These are phyloP conservation scores for Dicyrtomina minuta DNA, from an alignment of 2,888 invertebrate species.

Conservation along the genomic window DNA sequence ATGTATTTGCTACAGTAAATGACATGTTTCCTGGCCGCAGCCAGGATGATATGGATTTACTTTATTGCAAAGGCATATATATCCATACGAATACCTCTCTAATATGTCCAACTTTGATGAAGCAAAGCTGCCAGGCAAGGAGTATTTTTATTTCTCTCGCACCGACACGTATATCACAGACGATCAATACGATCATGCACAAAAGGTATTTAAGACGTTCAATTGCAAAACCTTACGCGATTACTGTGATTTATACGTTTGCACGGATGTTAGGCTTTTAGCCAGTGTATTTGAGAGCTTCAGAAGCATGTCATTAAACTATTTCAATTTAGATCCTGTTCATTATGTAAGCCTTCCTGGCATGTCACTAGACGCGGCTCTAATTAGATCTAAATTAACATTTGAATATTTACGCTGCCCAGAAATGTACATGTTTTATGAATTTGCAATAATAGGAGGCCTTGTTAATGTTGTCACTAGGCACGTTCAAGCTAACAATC, in stretches of 20 bases:
- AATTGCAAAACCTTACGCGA: conserved; percentile 50
- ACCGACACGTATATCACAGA: conserved; percentile 31
- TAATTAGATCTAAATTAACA: conserved; percentile 41
- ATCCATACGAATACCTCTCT: conserved; percentile 43
- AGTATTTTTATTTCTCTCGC: conserved; percentile 36
- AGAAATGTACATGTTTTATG: conserved; percentile 45
- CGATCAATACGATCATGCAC: conserved; percentile 49
- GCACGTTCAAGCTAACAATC: conserved; percentile 42
- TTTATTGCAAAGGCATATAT: conserved; percentile 39
- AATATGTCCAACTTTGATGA: conserved; percentile 33
- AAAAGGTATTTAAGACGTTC: conserved; percentile 46
- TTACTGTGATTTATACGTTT: conserved; percentile 51
- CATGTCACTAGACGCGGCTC: conserved; percentile 27
- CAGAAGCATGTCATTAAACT: conserved; percentile 40
- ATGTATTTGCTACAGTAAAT: conserved; percentile 5
- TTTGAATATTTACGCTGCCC: conserved; percentile 49
- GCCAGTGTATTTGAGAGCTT: conserved; percentile 54
- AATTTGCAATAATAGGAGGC: conserved; percentile 36
- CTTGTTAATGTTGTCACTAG: conserved; percentile 33
- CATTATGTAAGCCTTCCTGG: conserved; percentile 49
- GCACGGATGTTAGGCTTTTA: conserved; percentile 47
- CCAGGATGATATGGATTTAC: no score
- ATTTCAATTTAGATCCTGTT: conserved; percentile 51
- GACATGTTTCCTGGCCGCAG: no score
- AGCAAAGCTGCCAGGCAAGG: conserved; percentile 25